Conservation (phyloP, 2,888 invertebrate genomes). For the Helobdella robusta region DNA sequence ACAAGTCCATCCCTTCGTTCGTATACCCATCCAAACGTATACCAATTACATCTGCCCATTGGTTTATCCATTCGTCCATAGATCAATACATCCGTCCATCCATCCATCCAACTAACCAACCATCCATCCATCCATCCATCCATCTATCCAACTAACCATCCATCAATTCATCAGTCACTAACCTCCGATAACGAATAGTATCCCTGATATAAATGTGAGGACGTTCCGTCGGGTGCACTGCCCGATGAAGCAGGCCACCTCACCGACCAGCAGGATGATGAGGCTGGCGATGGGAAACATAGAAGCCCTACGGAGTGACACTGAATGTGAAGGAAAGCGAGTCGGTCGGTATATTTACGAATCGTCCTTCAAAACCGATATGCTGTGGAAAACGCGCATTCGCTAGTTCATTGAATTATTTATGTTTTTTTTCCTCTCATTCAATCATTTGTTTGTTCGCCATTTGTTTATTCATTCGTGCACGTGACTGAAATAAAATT, state of each 20-base stretch:
- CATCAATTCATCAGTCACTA: no score
- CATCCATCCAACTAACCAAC: neutral
- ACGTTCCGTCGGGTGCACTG: slow-evolving; percentile 46
- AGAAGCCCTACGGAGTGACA: slow-evolving; percentile 45
- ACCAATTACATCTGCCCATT: no score
- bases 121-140: neutral
- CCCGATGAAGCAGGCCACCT: slow-evolving; percentile 47
- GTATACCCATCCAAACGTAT: no score
- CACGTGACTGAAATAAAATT: neutral
- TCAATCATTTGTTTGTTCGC: neutral
- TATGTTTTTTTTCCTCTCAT: neutral
- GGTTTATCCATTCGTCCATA: no score
- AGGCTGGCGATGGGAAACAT: slow-evolving; percentile 47
- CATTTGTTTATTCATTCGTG: neutral
- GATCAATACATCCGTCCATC: neutral
- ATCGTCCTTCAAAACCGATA: no score
- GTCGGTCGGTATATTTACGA: no score
- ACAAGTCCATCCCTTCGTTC: no score
- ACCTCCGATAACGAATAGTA: slow-evolving; percentile 49
- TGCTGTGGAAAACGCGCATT: neutral
- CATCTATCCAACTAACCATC: neutral
- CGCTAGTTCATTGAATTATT: neutral
- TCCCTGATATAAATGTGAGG: slow-evolving; percentile 47
- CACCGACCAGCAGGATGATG: slow-evolving; percentile 45
- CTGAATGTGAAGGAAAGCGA: slow-evolving; percentile 36